Conservation (phyloP, 2,888 invertebrate species). For the Tuberolachnus salignus region DNA sequence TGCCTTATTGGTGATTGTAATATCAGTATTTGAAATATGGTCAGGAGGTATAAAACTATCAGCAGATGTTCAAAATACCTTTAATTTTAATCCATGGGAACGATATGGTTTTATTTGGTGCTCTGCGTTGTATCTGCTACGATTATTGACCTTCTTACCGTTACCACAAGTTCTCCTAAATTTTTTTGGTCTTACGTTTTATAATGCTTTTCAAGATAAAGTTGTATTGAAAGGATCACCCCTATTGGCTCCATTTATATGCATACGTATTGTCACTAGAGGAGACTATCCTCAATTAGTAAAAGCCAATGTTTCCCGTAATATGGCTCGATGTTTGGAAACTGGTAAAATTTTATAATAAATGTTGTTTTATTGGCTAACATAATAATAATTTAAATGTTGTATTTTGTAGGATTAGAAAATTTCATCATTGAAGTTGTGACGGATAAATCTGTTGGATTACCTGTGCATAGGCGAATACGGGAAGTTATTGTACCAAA, state of each 20-base stretch:
- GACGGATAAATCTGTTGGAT: slow-evolving; percentile 82
- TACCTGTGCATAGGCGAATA: slow-evolving; percentile 79
- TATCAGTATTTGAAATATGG: slow-evolving; percentile 73
- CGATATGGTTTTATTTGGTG: slow-evolving; percentile 80
- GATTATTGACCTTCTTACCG: slow-evolving; percentile 82
- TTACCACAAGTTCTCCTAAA: slow-evolving; percentile 89
- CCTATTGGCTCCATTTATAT: slow-evolving; percentile 89
- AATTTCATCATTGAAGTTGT: slow-evolving; percentile 97
- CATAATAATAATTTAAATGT: neutral
- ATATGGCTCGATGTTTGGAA: slow-evolving; percentile 85
- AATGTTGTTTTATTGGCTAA: neutral
- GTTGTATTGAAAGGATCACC: slow-evolving; percentile 88
- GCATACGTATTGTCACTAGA: slow-evolving; percentile 90
- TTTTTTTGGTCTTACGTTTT: slow-evolving; percentile 83
- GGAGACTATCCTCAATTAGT: slow-evolving; percentile 93
- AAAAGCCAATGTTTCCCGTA: slow-evolving; percentile 81
- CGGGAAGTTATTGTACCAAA: slow-evolving; percentile 88
- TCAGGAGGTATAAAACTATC: slow-evolving; percentile 65
- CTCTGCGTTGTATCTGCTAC: slow-evolving; percentile 75
- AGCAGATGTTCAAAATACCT: slow-evolving; percentile 64
- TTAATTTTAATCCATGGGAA: slow-evolving; percentile 78
- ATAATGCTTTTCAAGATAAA: slow-evolving; percentile 94
- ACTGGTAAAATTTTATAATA: slow-evolving; percentile 65
- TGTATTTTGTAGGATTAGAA: slow-evolving; percentile 70
- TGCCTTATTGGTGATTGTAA: slow-evolving; percentile 74